Conservation (phyloP, 2,797 vertebrate genomes). For the Hemibagrus guttatus region DNA sequence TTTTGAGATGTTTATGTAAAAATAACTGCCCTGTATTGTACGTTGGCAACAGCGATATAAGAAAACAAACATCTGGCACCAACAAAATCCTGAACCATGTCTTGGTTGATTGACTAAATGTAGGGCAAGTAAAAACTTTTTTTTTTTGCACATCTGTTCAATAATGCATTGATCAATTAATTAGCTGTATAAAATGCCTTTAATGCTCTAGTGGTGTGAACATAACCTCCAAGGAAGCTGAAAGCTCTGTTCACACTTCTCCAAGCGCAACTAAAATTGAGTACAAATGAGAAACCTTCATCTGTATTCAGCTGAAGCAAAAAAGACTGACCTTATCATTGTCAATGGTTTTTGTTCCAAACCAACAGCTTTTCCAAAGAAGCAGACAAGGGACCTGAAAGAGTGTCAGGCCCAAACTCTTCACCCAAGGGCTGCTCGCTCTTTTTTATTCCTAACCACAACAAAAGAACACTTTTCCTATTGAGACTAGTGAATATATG, state of each 20-base stretch:
- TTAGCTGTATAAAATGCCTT: not conserved
- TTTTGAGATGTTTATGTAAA: not conserved
- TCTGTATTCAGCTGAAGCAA: constrained; percentile 5
- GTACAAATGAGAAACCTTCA: not conserved
- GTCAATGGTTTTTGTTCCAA: constrained; percentile 37
- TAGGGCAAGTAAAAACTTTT: not conserved
- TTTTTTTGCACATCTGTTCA: not conserved
- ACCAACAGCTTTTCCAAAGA: constrained; percentile 35
- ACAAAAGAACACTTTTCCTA: constrained; percentile 26
- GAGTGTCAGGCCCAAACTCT: constrained; percentile 60
- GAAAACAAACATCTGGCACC: not conserved
- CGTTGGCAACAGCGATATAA: not conserved
- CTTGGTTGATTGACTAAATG: not conserved
- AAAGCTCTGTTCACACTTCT: not conserved
- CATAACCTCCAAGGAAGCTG: not conserved
- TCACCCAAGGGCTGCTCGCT: constrained; percentile 45
- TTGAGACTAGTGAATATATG: constrained; percentile 10
- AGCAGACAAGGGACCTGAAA: constrained; percentile 61
- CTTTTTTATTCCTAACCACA: constrained; percentile 34
- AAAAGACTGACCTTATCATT: constrained; percentile 31
- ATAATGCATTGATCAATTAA: not conserved
- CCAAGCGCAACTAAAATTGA: constrained; percentile 18
- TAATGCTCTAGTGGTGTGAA: not conserved
- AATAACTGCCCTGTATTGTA: not conserved
- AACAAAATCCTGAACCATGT: too few relatives aligned